Conservation (phyloP, 2,797 vertebrate genomes). For the Pseudochirops cupreus region DNA sequence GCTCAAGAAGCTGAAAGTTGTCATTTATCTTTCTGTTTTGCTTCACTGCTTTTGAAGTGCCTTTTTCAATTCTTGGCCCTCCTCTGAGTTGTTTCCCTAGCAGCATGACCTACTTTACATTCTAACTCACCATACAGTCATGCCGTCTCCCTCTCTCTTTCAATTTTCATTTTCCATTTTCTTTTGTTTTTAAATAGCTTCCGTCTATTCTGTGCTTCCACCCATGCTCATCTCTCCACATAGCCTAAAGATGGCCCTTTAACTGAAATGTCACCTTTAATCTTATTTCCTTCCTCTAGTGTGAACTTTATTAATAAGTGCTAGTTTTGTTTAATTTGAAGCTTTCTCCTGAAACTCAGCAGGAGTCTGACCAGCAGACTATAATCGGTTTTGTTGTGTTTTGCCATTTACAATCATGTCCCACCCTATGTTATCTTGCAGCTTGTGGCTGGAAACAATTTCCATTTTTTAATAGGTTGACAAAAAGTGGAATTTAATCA, state of each 20-base stretch:
- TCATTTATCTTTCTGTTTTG: constrained; percentile 63
- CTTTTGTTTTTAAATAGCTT: constrained; percentile 58
- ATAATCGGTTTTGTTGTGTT: not conserved
- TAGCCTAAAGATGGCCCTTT: constrained; percentile 47
- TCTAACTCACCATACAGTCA: not conserved
- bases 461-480: constrained; percentile 67
- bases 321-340: constrained; percentile 59
- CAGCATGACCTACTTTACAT: not conserved
- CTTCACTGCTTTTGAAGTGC: constrained; percentile 29
- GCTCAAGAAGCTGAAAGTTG: constrained; percentile 57
- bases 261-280: constrained; percentile 50
- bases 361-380: not conserved
- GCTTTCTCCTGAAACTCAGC: constrained; percentile 32
- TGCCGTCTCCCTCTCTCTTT: not conserved
- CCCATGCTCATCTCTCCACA: constrained; percentile 41
- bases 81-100: constrained; percentile 43
- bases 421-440: constrained; percentile 29
- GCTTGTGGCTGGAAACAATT: constrained; percentile 57
- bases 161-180: constrained; percentile 40
- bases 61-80: constrained; percentile 45
- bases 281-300: constrained; percentile 25
- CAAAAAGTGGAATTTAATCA: constrained; percentile 72
- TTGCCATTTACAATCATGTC: constrained; percentile 54
- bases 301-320: constrained; percentile 46
- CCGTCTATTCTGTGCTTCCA: constrained; percentile 1